These are phyloP conservation scores for Galleria mellonella DNA, from an alignment of 1,140 invertebrate genomes.

Conservation along the genomic window DNA sequence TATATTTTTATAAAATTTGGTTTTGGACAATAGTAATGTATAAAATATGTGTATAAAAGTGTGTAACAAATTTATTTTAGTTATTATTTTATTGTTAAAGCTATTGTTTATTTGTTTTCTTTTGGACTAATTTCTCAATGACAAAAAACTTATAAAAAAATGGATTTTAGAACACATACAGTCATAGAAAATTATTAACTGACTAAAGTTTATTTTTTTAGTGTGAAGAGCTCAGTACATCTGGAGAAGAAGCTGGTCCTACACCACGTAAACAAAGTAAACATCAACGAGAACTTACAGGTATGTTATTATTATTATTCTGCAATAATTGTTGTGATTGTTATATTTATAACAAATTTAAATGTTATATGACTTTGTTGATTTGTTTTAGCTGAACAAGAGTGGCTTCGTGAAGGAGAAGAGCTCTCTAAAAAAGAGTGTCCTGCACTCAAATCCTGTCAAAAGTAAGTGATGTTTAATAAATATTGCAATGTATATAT, in stretches of 20 bases:
- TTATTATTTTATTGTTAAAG: too few relatives aligned
- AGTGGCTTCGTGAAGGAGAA: slow-evolving; percentile 67
- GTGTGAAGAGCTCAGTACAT: slow-evolving; percentile 72
- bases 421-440: slow-evolving; percentile 64
- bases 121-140: too few relatives aligned
- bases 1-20: not conserved
- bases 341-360: slow-evolving; percentile 1
- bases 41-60: too few relatives aligned
- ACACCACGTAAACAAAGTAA: slow-evolving; percentile 72
- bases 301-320: slow-evolving; percentile 24
- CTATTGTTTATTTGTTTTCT: too few relatives aligned
- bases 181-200: too few relatives aligned
- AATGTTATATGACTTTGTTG: slow-evolving; percentile 8
- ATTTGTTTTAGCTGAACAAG: slow-evolving; percentile 49
- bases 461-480: slow-evolving; percentile 48
- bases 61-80: too few relatives aligned
- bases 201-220: slow-evolving; percentile 16
- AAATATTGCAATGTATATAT: not conserved
- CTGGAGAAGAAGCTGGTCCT: slow-evolving; percentile 67
- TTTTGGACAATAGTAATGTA: too few relatives aligned
- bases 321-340: not conserved
- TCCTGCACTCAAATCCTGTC: slow-evolving; percentile 53
- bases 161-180: too few relatives aligned
- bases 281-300: slow-evolving; percentile 60
- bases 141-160: too few relatives aligned